phyloP scores from a whole-genome alignment of 2,797 vertebrate genomes.

The Clamator glandarius region DNA sequence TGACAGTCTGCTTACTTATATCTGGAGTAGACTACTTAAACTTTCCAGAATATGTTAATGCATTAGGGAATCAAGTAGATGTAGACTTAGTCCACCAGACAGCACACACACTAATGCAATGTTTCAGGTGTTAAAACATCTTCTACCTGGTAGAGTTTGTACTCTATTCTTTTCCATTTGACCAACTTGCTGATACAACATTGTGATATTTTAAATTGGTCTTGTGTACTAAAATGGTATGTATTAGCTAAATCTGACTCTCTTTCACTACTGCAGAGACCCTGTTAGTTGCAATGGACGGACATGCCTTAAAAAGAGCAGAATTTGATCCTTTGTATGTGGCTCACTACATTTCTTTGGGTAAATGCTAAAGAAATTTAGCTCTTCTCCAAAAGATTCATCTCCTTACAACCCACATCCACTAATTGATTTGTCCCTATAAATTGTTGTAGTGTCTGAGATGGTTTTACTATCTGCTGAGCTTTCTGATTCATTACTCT shows the following conservation, averaged over 20 bases:
- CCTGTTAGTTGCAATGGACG: neutral
- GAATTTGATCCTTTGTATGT: neutral
- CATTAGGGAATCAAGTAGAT: neutral
- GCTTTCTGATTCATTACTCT: constrained; percentile 33
- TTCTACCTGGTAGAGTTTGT: neutral
- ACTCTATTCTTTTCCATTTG: neutral
- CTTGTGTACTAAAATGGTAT: neutral
- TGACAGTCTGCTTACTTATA: neutral
- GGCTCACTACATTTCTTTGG: neutral
- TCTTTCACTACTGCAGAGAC: neutral
- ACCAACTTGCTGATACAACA: neutral
- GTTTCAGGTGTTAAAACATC: neutral
- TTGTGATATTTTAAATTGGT: neutral
- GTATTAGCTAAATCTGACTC: neutral
- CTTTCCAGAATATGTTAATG: neutral
- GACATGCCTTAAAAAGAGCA: neutral
- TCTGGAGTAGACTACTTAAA: neutral
- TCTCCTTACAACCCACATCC: neutral
- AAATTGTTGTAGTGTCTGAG: neutral
- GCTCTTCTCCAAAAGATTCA: neutral
- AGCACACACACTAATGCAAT: neutral
- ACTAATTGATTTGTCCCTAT: neutral
- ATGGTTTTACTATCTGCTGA: neutral
- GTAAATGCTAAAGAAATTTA: neutral
- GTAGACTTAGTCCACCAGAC: neutral